These are phyloP conservation scores for Drosophila percnosoma DNA, from an alignment of 2,888 invertebrate species.

Conservation along the genomic window DNA sequence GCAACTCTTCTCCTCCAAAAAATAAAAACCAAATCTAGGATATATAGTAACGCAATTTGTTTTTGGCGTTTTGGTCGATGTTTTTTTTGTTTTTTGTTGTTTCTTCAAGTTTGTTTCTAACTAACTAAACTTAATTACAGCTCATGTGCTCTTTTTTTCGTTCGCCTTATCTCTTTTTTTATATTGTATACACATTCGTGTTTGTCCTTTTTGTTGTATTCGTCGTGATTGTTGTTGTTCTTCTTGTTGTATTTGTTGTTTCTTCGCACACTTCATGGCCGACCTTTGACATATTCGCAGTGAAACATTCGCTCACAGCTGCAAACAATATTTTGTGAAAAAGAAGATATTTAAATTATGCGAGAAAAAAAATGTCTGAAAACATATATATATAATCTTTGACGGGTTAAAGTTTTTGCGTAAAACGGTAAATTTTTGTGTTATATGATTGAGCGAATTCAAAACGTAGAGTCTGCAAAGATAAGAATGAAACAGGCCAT, in stretches of 20 bases:
- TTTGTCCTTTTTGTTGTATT: slow-evolving; percentile 62
- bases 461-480: slow-evolving; percentile 56
- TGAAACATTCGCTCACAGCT: slow-evolving; percentile 81
- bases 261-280: slow-evolving; percentile 77
- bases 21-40: neutral
- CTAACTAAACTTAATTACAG: slow-evolving; percentile 79
- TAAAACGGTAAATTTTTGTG: slow-evolving; percentile 44
- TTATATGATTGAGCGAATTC: slow-evolving; percentile 49
- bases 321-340: slow-evolving; percentile 37
- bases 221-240: slow-evolving; percentile 50
- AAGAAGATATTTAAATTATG: slow-evolving; percentile 15
- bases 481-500: slow-evolving; percentile 30
- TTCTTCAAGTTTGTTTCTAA: slow-evolving; percentile 60
- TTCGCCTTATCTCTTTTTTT: slow-evolving; percentile 62
- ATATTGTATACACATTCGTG: slow-evolving; percentile 53
- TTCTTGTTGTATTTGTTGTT: slow-evolving; percentile 46
- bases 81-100: slow-evolving; percentile 15
- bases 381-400: neutral
- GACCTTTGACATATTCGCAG: slow-evolving; percentile 83
- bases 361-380: neutral
- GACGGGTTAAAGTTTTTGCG: slow-evolving; percentile 25
- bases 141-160: slow-evolving; percentile 64
- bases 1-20: neutral
- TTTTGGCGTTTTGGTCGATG: slow-evolving; percentile 42
- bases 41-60: slow-evolving; percentile 32